Evolutionary conservation across 1,140 invertebrate genomes (phyloP).

Genomic region (Lepidurus packardi): DNA sequence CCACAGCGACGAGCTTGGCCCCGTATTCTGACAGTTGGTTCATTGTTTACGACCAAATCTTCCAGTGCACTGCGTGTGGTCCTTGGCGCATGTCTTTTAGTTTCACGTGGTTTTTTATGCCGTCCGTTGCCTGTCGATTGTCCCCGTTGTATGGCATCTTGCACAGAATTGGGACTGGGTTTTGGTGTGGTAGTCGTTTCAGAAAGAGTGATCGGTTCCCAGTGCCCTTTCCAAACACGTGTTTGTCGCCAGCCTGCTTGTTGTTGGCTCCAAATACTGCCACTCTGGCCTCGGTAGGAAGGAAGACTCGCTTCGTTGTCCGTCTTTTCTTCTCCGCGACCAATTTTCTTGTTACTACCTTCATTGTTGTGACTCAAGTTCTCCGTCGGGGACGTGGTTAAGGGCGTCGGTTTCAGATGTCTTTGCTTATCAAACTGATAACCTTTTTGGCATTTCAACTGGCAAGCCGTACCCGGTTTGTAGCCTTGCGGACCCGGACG

Average conservation of each 20-base stretch:
- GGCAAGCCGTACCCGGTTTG: constrained; percentile 51
- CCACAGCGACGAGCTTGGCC: constrained; percentile 27
- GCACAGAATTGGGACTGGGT: not conserved
- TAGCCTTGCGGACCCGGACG: constrained; percentile 40
- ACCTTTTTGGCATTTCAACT: constrained; percentile 51
- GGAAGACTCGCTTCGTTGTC: constrained; percentile 6
- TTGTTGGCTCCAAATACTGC: no score
- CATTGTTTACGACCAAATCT: not conserved
- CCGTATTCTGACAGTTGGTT: not conserved
- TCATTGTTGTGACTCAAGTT: constrained; percentile 19
- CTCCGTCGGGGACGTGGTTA: not conserved
- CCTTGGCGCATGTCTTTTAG: not conserved
- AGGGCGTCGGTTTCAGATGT: constrained; percentile 7
- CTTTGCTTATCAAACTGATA: constrained; percentile 44
- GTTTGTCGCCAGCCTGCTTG: constrained; percentile 32
- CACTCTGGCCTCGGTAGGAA: not conserved
- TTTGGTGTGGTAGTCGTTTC: not conserved
- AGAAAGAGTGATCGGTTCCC: not conserved
- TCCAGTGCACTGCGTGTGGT: constrained; percentile 15
- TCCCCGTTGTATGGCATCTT: not conserved
- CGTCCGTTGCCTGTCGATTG: not conserved
- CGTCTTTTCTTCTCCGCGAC: not conserved
- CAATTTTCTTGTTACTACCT: not conserved
- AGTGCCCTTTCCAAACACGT: constrained; percentile 25
- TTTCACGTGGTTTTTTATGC: not conserved